Base-by-base conservation (phyloP, 2,113 vertebrate genomes). In the Sylvilagus bachmani region DNA sequence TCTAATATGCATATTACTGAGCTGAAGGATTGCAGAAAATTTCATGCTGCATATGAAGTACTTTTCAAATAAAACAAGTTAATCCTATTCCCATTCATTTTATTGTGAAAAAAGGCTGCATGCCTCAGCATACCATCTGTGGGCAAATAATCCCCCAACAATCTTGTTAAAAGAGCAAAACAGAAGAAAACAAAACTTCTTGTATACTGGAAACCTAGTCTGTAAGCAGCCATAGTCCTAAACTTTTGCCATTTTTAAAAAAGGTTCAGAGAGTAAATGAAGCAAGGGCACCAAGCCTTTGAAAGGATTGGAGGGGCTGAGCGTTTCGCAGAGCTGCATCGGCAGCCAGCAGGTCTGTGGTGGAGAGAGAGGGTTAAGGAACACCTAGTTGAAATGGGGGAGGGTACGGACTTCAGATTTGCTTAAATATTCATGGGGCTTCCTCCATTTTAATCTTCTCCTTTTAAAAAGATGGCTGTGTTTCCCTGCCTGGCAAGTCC, bases 401-500 rank as follows among this genome's bases (percentile, higher is more conserved):
- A 90, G 86, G 86, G 97, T 94, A 97, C 94, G 66, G 97, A 92
- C 97, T 97, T 97, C 71, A 1, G 96, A 85, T 93, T 97, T 86
- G 82, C 97, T 98, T 97, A 97, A 98, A 97, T 98, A 98, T 98
- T 98, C 98, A 98, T 89, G 94, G 98, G 97, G 96, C 97, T 98
- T 97, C 97, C 98, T 98, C 98, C 98, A 98, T 98, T 99, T 99
- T 99, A 99, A 98, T 98, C 97, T 97, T 17, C 96, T 97, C 91
- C 90, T 85, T 90, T 96, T 96, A 0, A 95, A 98, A 98, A 98
- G 97, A 98, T 98, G 98, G 98, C 98, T 98, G 98, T 98, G 96
- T 58, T 66, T 21, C 96, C 92, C 4, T 73, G 38, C 36, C 97
- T 88, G 97, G 70, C 97, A 89, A 11, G 83, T 95, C 97, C 97